Conservation (phyloP, 2,113 vertebrate species). For the Phocoena sinus region DNA sequence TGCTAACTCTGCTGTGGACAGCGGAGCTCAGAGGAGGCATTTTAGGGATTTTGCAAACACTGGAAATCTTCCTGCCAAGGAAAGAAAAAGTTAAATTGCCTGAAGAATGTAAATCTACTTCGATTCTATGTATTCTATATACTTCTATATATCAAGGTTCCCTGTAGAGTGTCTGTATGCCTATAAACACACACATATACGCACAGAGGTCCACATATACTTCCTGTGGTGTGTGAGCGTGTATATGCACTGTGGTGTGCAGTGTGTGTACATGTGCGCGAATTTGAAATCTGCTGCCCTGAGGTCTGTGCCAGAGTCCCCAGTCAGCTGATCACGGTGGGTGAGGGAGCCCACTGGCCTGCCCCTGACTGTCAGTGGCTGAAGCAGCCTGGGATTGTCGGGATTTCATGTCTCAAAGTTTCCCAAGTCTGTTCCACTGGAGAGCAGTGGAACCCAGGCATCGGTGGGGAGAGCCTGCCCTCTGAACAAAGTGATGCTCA, state of each 20-base stretch:
- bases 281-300: neutral
- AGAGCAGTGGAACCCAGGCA: neutral
- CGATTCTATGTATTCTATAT: neutral
- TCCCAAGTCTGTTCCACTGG: neutral
- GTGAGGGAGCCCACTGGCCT: neutral
- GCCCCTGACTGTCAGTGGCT: neutral
- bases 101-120: neutral
- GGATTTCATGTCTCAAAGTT: neutral
- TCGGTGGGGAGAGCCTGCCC: no score
- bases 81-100: neutral
- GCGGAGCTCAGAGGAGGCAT: neutral
- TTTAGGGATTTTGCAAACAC: neutral
- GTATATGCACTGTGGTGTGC: neutral
- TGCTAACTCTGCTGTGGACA: no score
- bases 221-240: no score
- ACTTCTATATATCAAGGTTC: neutral
- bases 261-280: neutral
- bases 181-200: neutral
- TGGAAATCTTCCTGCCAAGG: neutral
- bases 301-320: neutral
- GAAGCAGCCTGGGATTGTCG: neutral
- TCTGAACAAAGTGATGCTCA: neutral
- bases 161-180: neutral
- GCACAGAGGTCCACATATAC: no score
- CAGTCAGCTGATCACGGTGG: accelerated